Evolutionary conservation across 2,113 vertebrate genomes (phyloP), one percentile per base, ranked within the genome.

Genomic region (Spilogale gracilis): DNA sequence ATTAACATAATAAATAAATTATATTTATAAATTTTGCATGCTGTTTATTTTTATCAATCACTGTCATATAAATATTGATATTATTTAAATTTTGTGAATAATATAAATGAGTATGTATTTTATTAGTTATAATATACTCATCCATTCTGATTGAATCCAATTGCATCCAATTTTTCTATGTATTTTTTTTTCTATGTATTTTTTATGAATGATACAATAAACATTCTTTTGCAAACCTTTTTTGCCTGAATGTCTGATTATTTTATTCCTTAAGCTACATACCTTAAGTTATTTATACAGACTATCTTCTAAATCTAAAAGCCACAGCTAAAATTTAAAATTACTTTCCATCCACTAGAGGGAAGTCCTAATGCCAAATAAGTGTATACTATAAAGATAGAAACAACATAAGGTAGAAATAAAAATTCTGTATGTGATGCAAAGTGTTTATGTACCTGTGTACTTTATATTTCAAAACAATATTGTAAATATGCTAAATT

Each of bases 1-100:
- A 91, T 78, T 86, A 86, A 83, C 18, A 60, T n/a, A 91, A 88
- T 45, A 85, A 96, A 84, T 12, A 32, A 54, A 84, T 25, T 95
- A 20, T 17, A 61, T 73, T 67, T 79, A 21, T 1, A 45, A 50
- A 78, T 48, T 76, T 45, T 91, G 17, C 21, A 60, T 82, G 5
- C 12, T 74, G 32, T 63, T 89, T 95, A 85, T 95, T 30, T 79
- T 56, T 92, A 80, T 79, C 1, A 43, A 86, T 89, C 7, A 69
- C 25, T 85, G 3, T 67, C 38, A 85, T 85, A 74, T 63, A 83
- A 74, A 89, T 38, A 95, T 69, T n/a, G 50, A 48, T 48, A 61
- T 50, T 92, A 74, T 86, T 95, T 89, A 89, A 84, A 80, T 12
- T 3, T 50, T 73, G 30, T 90, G 43, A 91, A 82, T 85, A 61